Evolutionary conservation across 2,797 vertebrate species (phyloP), one percentile per base, ranked within the genome.

Genomic region (Xiphophorus birchmanni): DNA sequence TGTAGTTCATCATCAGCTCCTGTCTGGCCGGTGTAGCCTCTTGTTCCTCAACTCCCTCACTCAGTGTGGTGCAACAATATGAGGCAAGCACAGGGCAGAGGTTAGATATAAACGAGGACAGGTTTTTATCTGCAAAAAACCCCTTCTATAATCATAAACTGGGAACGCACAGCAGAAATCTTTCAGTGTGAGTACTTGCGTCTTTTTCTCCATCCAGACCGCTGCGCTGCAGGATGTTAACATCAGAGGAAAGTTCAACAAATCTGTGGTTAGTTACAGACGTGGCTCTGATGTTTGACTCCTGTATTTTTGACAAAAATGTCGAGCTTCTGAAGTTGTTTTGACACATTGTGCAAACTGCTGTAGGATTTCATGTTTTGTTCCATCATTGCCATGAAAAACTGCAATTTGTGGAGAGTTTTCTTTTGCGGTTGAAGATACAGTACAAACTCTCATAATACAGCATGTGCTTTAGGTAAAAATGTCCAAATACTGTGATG

Each of bases 181-280:
- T 48, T 79, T 78, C 79, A 87, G 75, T 4, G 18, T 21, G 81
- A 90, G 78, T 63, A 21, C 83, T 85, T 72, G 85, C 54, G 80
- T 73, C 69, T 84, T 77, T 83, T 60, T 75, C 72, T 42, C 76
- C 81, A 75, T 80, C 76, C 86, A 89, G 86, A 86, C 78, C 77
- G 0, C 90, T n/a, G 77, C 54, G 0, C 83, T 5, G 80, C 35
- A 13, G 84, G 89, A 44, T 2, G 26, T 84, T 29, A 32, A 86
- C 81, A 84, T 90, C 77, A 77, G 82, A 86, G 81, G 80, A 48
- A 84, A 80, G 80, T 77, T 79, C 77, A 83, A 79, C 86, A 87
- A 83, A 86, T 75, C 79, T 52, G 60, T 10, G 76, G 83, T 84
- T 81, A 47, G 76, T 84, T 63, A 56, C 76, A 85, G 80, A 83